Evolutionary conservation across 2,888 invertebrate genomes (phyloP), one percentile per base, ranked within the genome.

Genomic region (Orchesellides sinensis): DNA sequence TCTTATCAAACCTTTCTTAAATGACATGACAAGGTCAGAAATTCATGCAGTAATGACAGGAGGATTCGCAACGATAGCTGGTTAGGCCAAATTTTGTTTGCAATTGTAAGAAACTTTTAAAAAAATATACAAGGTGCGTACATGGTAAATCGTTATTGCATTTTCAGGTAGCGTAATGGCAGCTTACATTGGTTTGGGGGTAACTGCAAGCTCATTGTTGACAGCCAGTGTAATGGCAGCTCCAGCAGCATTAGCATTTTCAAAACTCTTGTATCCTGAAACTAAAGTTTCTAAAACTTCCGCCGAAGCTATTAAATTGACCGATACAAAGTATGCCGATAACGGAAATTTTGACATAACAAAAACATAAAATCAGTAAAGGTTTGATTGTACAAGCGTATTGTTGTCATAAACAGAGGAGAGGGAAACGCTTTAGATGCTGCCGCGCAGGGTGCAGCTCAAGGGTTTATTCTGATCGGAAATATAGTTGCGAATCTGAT

Each of bases 211-310:
- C 0, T 96, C 98, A 90, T 91, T 99, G 47, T 94, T 99, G 84
- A 96, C 98, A 0, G 96, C 98, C 0, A 96, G 96, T 84, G 95
- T 99, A 0, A 98, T 99, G 98, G 96, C 98, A 0, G 98, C 98
- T 0, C 80, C 83, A 2, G 66, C 73, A 12, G 95, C 98, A 0
- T 90, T 99, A 29, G 96, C 96, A 88, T 95, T 93, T 89, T 93
- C 97, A 12, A 99, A 99, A 90, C 91, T 99, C 0, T 92, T 98
- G 88, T 95, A 95, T 91, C 99, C 99, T 0, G 99, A 99, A 91
- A 96, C 95, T 0, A 95, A 96, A 89, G 92, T 93, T 78, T 94
- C 96, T 0, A 91, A 93, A 85, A 95, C 96, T 0, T 93, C 93
- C 0, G 93, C 94, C 0, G 93, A 95, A 47, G 95, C 95, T 83